Percentiles rank a stretch among this genome's conserved stretches.
These are phyloP conservation scores for Synergus umbraculus DNA, from an alignment of 2,888 invertebrate genomes.

Conservation along the genomic window DNA sequence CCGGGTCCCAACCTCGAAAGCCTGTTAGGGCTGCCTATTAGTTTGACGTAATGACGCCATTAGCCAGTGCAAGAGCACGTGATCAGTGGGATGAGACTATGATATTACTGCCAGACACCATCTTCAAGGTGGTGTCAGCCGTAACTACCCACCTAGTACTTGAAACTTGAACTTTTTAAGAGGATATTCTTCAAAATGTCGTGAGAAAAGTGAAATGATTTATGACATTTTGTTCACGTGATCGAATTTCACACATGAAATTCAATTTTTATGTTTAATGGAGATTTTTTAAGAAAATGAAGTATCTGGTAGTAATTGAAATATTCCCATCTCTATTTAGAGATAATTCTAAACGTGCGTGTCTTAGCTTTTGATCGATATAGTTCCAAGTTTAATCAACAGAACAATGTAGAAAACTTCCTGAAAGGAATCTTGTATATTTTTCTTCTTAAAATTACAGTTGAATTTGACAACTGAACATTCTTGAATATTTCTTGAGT, in stretches of 20 bases:
- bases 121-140: constrained; percentile 63
- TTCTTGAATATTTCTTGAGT: no score
- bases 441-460: no score
- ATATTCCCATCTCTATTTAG: no score
- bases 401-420: no score
- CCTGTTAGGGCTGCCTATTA: constrained; percentile 68
- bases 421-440: no score
- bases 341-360: no score
- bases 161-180: constrained; percentile 7
- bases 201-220: background rate
- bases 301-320: no score
- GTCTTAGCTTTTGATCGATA: no score
- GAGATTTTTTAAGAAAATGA: background rate
- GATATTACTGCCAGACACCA: constrained; percentile 66
- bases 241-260: background rate
- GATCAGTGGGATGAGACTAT: constrained; percentile 63
- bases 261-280: background rate
- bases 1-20: constrained; percentile 59
- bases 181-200: background rate
- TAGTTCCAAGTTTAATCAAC: no score
- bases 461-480: no score
- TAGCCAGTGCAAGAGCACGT: constrained; percentile 67
- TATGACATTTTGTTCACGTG: background rate
- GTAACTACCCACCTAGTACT: constrained; percentile 54
- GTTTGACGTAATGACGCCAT: constrained; percentile 72